Conservation (phyloP, 2,888 invertebrate genomes). For the Dorcus parallelipipedus region DNA sequence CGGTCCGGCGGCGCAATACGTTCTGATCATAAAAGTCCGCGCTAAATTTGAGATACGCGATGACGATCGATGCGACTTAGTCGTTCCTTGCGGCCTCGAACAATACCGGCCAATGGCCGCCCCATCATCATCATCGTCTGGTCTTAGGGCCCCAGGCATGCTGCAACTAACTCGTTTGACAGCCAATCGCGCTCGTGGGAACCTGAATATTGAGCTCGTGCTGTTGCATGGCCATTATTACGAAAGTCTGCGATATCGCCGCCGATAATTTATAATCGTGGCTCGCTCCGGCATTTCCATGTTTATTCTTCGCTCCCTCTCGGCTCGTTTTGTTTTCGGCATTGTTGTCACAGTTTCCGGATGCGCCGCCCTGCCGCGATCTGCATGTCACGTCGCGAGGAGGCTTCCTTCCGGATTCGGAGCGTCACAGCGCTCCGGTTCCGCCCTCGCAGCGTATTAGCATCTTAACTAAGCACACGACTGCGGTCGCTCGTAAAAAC, state of each 20-base stretch:
- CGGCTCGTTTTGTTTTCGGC: constrained; percentile 30
- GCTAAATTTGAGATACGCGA: constrained; percentile 33
- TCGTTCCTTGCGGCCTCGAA: constrained; percentile 13
- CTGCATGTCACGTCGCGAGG: constrained; percentile 34
- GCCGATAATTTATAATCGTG: constrained; percentile 31
- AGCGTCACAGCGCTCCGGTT: constrained; percentile 22
- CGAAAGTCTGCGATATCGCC: constrained; percentile 22
- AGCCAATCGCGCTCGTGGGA: constrained; percentile 24
- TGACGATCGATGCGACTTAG: constrained; percentile 18
- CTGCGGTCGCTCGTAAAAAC: constrained; percentile 18
- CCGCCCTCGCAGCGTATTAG: constrained; percentile 18
- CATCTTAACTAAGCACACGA: constrained; percentile 6
- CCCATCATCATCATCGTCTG: constrained; percentile 8
- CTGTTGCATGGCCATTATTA: constrained; percentile 21
- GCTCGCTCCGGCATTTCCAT: constrained; percentile 28
- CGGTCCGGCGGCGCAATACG: constrained; percentile 36
- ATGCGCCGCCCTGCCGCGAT: constrained; percentile 30
- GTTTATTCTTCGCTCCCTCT: constrained; percentile 28
- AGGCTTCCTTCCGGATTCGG: constrained; percentile 30
- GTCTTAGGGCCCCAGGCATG: constrained; percentile 22
- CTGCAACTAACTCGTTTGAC: constrained; percentile 28
- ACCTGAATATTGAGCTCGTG: constrained; percentile 19
- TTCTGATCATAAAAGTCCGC: constrained; percentile 36
- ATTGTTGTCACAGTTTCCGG: constrained; percentile 32
- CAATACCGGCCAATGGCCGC: constrained; percentile 19